Evolutionary conservation across 1,140 invertebrate genomes (phyloP), one percentile per base, ranked within the genome.

Genomic region (Drosophila eugracilis): DNA sequence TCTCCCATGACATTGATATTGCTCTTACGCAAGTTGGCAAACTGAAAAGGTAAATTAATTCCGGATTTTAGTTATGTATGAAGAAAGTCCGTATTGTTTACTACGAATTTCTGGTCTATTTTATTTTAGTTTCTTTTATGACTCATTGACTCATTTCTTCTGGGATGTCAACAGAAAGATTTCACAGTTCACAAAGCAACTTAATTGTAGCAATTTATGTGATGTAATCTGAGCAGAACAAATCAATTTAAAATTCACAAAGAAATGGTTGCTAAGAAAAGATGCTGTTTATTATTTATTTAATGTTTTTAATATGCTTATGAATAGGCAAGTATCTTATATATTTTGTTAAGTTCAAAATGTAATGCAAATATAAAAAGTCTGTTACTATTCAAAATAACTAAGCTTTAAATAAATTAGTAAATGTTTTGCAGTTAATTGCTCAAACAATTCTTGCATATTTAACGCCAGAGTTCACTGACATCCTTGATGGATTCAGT

Each of bases 1-100:
- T 42, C 7, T 14, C 17, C 21, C 28, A 72, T 59, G 45, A 72
- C 42, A 49, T 36, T 42, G 28, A 49, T 58, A 44, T 71, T 32
- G 36, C 15, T 26, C 12, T 17, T 26, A 66, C n/a, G 6, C 21
- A 28, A 52, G 21, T 17, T 15, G 24, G n/a, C 19, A 2, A 17
- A 37, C 36, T 47, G 26, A 57, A 32, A 17, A 24, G 32, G 36
- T 66, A 50, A 67, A 66, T 32, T 15, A 32, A 15, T 41, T 41
- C 10, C 14, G 3, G 6, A 17, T 32, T 41, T n/a, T 3, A n/a
- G 4, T 7, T 49, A 63, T 66, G 19, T n/a, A 14, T 32, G 5
- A 9, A 24, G 9, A 9, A 30, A 4, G 0, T 22, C 9, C 6
- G 28, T 10, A 7, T 36, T 22, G 1, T 1, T 12, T 42, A 4